These are phyloP conservation scores for Andrena bucephala DNA, from an alignment of 2,888 invertebrate species.

Conservation along the genomic window DNA sequence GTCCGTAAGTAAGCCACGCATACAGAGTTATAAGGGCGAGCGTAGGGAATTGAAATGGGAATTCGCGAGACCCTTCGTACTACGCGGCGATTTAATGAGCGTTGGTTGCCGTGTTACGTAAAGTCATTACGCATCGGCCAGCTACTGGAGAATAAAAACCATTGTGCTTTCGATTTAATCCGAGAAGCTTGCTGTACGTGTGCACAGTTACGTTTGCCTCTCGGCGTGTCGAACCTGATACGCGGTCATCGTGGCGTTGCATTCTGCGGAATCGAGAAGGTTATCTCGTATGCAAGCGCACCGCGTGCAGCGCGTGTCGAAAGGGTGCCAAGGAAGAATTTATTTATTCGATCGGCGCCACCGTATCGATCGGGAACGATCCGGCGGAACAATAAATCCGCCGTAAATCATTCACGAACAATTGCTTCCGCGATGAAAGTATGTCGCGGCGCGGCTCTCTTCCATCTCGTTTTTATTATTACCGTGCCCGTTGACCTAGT, in stretches of 20 bases:
- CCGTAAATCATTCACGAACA: conserved; percentile 48
- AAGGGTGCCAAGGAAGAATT: conserved; percentile 66
- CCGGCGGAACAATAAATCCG: conserved; percentile 42
- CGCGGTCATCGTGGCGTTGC: not conserved
- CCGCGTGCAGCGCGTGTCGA: conserved; percentile 20
- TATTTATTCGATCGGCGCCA: conserved; percentile 51
- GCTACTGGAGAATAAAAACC: not conserved
- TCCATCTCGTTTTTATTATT: conserved; percentile 32
- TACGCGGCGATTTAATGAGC: not conserved
- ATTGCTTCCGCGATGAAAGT: conserved; percentile 52
- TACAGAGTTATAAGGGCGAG: not conserved
- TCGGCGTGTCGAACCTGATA: not conserved
- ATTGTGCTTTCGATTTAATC: not conserved
- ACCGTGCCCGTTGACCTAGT: conserved; percentile 19
- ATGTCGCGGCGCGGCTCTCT: conserved; percentile 20
- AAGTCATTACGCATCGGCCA: not conserved
- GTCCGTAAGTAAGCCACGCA: not conserved
- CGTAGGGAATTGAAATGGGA: not conserved
- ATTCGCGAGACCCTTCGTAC: not conserved
- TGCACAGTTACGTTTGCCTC: too few species aligned
- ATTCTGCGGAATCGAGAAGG: conserved; percentile 20
- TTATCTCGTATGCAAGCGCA: conserved; percentile 45
- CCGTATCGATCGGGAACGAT: conserved; percentile 31
- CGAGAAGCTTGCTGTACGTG: not conserved
- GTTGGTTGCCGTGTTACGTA: not conserved